Evolutionary conservation across 92 coral and sea anemone genomes (phyloP).

Genomic region (Porites divaricata): DNA sequence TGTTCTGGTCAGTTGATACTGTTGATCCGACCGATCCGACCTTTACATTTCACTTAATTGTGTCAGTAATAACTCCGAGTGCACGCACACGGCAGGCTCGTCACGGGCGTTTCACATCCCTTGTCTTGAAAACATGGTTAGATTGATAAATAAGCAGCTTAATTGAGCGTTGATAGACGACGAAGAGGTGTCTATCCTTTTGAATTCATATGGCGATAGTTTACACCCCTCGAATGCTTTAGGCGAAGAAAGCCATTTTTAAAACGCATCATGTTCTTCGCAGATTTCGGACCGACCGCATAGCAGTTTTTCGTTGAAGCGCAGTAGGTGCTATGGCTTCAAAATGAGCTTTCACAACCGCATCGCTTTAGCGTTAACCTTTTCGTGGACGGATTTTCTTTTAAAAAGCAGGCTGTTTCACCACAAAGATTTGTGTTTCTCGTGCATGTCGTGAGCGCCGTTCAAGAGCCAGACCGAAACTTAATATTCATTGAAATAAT

Average conservation of each 20-base stretch:
- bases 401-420: background rate
- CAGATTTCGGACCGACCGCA: background rate
- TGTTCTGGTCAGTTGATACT: slow-evolving; percentile 17
- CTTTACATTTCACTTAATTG: slow-evolving; percentile 6
- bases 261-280: slow-evolving; percentile 23
- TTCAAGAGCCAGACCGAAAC: slow-evolving; percentile 37
- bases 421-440: background rate
- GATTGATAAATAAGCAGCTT: slow-evolving; percentile 56
- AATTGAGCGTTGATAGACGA: slow-evolving; percentile 57
- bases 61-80: slow-evolving; percentile 2
- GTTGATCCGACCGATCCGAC: slow-evolving; percentile 28
- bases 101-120: slow-evolving; percentile 48
- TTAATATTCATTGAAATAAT: slow-evolving; percentile 52
- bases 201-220: slow-evolving; percentile 47
- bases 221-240: slow-evolving; percentile 39
- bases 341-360: background rate
- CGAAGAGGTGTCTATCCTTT: slow-evolving; percentile 46
- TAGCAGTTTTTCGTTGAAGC: background rate
- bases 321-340: background rate
- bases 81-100: background rate
- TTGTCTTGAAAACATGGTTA: slow-evolving; percentile 42
- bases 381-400: background rate
- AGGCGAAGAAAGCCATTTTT: slow-evolving; percentile 41
- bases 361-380: background rate
- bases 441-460: slow-evolving; percentile 58